A percentile compares a stretch with the other conserved stretches of the same genome.
phyloP scores from a whole-genome alignment of 1,140 invertebrate genomes.

The Lordiphosa collinella region DNA sequence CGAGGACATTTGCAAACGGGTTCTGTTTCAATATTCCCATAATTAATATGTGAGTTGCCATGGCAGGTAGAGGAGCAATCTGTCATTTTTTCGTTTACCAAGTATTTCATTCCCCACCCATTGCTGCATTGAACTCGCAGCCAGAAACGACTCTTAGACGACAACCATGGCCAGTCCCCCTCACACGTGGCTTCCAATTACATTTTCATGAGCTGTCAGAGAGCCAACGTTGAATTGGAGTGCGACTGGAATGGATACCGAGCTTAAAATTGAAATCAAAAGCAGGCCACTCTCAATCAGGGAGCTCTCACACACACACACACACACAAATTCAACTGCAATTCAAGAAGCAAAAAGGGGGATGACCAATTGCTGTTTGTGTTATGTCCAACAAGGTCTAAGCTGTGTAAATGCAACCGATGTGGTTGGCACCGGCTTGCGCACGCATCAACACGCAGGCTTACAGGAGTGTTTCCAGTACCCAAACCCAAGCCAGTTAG shows the following conservation, averaged over 20 bases:
- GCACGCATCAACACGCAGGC: background rate
- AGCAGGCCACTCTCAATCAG: background rate
- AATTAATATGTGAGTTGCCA: constrained; percentile 31
- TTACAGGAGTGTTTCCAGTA: constrained; percentile 1
- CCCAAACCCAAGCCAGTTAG: too few relatives aligned
- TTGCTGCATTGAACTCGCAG: background rate
- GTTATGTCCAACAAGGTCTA: constrained; percentile 42
- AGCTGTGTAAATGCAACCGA: constrained; percentile 30
- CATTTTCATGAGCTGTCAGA: constrained; percentile 21
- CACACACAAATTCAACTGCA: constrained; percentile 3
- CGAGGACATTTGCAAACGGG: constrained; percentile 13
- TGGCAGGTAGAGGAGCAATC: constrained; percentile 15
- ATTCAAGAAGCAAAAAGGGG: constrained; percentile 6
- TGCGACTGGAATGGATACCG: constrained; percentile 1
- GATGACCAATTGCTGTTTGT: constrained; percentile 15
- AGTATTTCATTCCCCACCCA: constrained; percentile 3
- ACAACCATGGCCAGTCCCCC: background rate
- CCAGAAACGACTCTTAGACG: constrained; percentile 5
- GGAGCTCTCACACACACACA: background rate
- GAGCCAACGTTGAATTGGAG: background rate
- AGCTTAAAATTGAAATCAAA: constrained; percentile 28
- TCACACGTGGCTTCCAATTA: constrained; percentile 22
- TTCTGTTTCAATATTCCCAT: constrained; percentile 34
- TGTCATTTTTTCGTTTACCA: constrained; percentile 15
- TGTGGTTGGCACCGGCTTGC: constrained; percentile 3